Conservation (phyloP, 1,140 invertebrate genomes). For the Drosophila azteca region DNA sequence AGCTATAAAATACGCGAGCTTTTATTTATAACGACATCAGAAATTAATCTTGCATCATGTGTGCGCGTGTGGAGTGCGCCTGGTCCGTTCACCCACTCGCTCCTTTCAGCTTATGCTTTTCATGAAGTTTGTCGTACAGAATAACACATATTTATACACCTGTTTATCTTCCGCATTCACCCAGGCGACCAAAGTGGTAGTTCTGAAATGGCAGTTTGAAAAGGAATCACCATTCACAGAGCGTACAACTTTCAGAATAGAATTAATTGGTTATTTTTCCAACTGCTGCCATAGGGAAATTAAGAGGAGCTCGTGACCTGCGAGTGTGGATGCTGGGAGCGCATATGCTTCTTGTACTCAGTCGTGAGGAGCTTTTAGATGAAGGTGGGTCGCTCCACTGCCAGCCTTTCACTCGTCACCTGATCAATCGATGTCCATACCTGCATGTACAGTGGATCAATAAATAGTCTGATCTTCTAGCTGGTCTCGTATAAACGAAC, state of each 20-base stretch:
- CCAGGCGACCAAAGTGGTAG: slow-evolving; percentile 48
- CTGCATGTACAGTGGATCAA: too few relatives aligned
- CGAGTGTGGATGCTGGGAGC: not conserved
- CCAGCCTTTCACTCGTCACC: too few relatives aligned
- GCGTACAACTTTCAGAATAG: too few relatives aligned
- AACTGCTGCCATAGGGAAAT: too few relatives aligned
- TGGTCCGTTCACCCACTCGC: slow-evolving; percentile 9
- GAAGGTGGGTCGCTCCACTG: too few relatives aligned
- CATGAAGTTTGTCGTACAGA: slow-evolving; percentile 71
- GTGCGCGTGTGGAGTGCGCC: slow-evolving; percentile 54
- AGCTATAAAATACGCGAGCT: slow-evolving; percentile 73
- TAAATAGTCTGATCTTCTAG: too few relatives aligned
- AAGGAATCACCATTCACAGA: not conserved
- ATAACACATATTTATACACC: slow-evolving; percentile 53
- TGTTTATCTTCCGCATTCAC: slow-evolving; percentile 36
- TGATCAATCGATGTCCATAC: too few relatives aligned
- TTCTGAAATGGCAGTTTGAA: not conserved
- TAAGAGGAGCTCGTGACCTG: too few relatives aligned
- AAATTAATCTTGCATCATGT: slow-evolving; percentile 82
- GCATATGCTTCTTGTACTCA: not conserved
- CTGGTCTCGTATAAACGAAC: too few relatives aligned
- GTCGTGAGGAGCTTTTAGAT: too few relatives aligned
- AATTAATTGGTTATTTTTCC: too few relatives aligned
- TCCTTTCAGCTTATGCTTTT: slow-evolving; percentile 65
- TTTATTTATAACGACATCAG: slow-evolving; percentile 81